Evolutionary conservation across 2,797 vertebrate genomes (phyloP).

Genomic region (Pipistrellus pygmaeus): DNA sequence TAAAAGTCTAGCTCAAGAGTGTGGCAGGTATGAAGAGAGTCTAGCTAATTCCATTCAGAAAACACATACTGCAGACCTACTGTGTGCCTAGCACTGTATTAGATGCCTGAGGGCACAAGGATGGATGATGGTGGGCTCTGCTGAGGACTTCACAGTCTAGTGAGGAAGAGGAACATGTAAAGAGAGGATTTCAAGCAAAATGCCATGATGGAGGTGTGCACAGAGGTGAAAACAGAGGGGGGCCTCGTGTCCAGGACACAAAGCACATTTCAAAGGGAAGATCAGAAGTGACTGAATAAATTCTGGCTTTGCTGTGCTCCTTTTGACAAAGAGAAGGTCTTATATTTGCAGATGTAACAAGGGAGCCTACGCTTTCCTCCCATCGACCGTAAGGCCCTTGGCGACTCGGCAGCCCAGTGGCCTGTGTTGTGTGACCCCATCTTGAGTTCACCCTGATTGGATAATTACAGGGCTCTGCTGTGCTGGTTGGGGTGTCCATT

Average conservation of each 20-base stretch:
- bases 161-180: background rate
- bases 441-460: background rate
- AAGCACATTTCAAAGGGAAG: background rate
- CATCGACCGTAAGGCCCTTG: background rate
- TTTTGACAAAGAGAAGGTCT: conserved; percentile 26
- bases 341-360: background rate
- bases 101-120: background rate
- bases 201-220: background rate
- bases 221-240: background rate
- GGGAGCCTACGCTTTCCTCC: background rate
- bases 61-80: background rate
- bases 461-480: background rate
- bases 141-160: background rate
- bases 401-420: background rate
- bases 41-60: background rate
- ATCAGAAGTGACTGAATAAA: background rate
- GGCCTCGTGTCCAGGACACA: background rate
- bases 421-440: background rate
- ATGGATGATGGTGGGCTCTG: background rate
- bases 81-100: background rate
- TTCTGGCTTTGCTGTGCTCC: background rate
- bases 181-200: background rate
- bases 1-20: background rate
- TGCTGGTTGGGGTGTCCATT: background rate
- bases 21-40: background rate